Evolutionary conservation across 2,113 vertebrate species (phyloP).

Genomic region (Alethe diademata): DNA sequence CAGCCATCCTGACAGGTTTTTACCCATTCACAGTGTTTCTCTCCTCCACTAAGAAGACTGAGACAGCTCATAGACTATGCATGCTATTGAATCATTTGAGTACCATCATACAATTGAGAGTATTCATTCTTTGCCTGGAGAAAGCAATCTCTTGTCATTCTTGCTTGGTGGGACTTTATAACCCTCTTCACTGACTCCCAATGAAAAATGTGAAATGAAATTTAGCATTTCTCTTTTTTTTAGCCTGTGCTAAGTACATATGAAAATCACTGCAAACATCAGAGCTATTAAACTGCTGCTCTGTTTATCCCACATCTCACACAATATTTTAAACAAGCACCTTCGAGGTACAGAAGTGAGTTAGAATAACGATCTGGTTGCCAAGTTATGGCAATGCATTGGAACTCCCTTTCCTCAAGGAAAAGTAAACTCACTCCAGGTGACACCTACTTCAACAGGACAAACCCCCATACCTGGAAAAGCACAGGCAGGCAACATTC

Average conservation of each 20-base stretch:
- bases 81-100: not conserved
- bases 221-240: not conserved
- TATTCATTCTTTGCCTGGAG: not conserved
- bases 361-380: not conserved
- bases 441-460: not conserved
- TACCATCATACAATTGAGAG: not conserved
- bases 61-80: not conserved
- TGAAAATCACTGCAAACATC: not conserved
- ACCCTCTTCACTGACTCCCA: not conserved
- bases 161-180: not conserved
- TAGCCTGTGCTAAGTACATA: not conserved
- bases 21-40: not conserved
- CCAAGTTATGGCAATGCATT: not conserved
- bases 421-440: not conserved
- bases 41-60: not conserved
- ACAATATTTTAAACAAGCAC: not conserved
- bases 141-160: not conserved
- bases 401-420: not conserved
- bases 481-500: not conserved
- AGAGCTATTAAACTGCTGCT: not conserved
- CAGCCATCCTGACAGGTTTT: not conserved
- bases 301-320: not conserved
- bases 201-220: not conserved
- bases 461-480: not conserved
- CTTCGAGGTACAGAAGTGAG: not conserved